A percentile compares a stretch with the other conserved stretches of the same genome.
These are phyloP conservation scores for Silurus aristotelis DNA, from an alignment of 2,797 vertebrate genomes.

Conservation along the genomic window DNA sequence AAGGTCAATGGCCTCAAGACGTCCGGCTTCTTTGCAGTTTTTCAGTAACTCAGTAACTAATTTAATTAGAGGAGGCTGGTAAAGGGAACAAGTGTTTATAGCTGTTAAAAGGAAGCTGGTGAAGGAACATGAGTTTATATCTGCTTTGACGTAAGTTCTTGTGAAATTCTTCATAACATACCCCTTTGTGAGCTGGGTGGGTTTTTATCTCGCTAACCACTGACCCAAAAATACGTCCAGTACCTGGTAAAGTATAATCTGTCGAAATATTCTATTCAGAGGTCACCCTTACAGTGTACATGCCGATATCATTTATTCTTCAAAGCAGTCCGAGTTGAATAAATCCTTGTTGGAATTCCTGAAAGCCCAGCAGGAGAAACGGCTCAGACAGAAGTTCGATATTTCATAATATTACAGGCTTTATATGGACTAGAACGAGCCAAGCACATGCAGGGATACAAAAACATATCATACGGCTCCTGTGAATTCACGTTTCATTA, in stretches of 20 bases:
- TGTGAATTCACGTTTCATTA: background rate
- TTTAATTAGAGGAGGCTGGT: too few species aligned
- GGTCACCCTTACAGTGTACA: background rate
- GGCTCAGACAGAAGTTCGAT: background rate
- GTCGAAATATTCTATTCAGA: background rate
- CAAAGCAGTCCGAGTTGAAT: background rate
- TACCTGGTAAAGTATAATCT: background rate
- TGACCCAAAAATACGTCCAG: background rate
- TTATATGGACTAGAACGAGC: background rate
- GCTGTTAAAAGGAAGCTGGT: background rate
- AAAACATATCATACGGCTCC: background rate
- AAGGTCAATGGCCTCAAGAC: too few species aligned
- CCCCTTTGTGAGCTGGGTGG: background rate
- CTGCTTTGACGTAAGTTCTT: background rate
- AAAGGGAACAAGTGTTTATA: too few species aligned
- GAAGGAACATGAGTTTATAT: background rate
- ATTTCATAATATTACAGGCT: background rate
- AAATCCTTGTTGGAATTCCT: conserved; percentile 18
- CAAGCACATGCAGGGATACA: background rate
- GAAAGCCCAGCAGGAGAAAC: conserved; percentile 1
- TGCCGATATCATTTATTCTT: conserved; percentile 2
- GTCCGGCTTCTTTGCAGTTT: too few species aligned
- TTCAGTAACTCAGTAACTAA: too few species aligned
- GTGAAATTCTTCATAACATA: background rate
- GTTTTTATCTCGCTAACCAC: background rate